Percentiles rank a stretch among this genome's conserved stretches.
phyloP scores from a whole-genome alignment of 2,797 vertebrate species.

The Microtus agrestis region DNA sequence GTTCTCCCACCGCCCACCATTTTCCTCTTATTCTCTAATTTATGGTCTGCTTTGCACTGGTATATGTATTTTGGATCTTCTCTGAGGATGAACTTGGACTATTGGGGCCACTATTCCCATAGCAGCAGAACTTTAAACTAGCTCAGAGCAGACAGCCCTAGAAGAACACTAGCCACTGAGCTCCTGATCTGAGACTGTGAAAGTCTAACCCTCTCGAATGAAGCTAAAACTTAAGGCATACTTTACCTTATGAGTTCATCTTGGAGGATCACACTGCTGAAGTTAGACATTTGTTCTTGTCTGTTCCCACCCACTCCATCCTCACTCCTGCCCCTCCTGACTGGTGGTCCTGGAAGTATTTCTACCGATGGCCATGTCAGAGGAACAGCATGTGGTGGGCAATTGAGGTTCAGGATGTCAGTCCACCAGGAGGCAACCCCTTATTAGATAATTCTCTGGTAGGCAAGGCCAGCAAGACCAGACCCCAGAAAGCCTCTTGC shows the following conservation, averaged over 20 bases:
- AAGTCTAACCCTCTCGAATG: background rate
- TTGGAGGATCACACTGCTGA: background rate
- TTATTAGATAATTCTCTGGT: too few species aligned
- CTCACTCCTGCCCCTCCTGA: background rate
- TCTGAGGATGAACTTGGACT: background rate
- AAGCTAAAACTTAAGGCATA: background rate
- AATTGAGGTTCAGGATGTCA: too few species aligned
- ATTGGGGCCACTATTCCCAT: background rate
- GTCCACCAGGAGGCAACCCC: too few species aligned
- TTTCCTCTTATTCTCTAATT: background rate
- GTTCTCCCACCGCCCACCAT: background rate
- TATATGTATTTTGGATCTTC: background rate
- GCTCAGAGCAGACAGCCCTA: background rate
- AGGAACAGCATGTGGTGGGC: too few species aligned
- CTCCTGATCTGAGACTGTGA: background rate
- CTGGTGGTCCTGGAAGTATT: too few species aligned
- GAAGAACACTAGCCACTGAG: background rate
- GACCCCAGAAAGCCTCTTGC: too few species aligned
- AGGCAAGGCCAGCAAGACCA: too few species aligned
- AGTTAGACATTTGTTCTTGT: background rate
- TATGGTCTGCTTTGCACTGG: background rate
- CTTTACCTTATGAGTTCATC: background rate
- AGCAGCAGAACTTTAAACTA: background rate
- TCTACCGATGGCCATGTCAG: too few species aligned
- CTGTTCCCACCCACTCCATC: background rate